These are phyloP conservation scores for Upupa epops DNA, from an alignment of 2,113 vertebrate genomes.

Conservation along the genomic window DNA sequence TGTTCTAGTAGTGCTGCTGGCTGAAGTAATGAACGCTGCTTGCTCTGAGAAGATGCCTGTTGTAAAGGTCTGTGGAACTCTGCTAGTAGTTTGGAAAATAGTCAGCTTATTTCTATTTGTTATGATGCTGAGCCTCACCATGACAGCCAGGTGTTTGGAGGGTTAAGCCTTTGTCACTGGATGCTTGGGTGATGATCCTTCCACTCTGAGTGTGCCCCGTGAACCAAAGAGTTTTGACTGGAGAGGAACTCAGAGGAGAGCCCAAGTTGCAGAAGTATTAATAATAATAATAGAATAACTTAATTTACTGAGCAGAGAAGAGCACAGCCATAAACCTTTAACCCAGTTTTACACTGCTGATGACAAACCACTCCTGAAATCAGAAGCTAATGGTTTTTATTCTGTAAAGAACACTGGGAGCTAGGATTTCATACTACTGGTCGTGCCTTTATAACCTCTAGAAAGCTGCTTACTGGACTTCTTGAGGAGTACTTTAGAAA, in stretches of 20 bases:
- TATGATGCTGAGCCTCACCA: not conserved
- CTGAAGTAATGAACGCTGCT: not conserved
- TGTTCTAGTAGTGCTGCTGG: not conserved
- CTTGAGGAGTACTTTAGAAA: constrained; percentile 49
- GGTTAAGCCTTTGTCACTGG: not conserved
- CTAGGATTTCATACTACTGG: constrained; percentile 72
- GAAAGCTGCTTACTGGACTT: constrained; percentile 20
- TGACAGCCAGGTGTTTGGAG: not conserved
- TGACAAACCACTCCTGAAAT: constrained; percentile 74
- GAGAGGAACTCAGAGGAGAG: not conserved
- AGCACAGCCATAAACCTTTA: constrained; percentile 65
- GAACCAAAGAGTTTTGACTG: not conserved
- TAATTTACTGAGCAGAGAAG: not conserved
- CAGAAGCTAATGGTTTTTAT: constrained; percentile 84
- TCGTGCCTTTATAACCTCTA: constrained; percentile 65
- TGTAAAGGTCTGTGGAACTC: not conserved
- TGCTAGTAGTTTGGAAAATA: not conserved
- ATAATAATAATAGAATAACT: not conserved
- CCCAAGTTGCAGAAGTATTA: not conserved
- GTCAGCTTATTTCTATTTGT: not conserved
- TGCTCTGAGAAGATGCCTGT: not conserved
- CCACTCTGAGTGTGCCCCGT: accelerated
- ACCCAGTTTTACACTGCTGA: constrained; percentile 73
- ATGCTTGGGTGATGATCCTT: not conserved
- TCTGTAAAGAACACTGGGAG: constrained; percentile 68